These are phyloP conservation scores for Gymnocypris eckloni DNA, from an alignment of 2,797 vertebrate species.

Conservation along the genomic window DNA sequence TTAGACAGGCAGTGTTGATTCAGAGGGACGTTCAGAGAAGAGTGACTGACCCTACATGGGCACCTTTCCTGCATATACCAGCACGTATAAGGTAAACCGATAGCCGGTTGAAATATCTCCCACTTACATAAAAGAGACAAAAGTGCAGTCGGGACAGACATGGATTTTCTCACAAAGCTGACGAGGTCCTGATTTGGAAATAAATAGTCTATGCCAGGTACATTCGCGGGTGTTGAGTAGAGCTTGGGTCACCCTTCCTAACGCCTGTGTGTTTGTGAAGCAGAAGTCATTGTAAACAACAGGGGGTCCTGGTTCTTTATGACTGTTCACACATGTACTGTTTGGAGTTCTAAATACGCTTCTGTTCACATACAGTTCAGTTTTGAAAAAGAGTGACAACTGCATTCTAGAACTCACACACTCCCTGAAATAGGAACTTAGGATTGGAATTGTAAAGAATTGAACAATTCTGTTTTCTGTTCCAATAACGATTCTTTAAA, in stretches of 20 bases:
- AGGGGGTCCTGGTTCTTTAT: constrained; percentile 20
- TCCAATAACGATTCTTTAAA: background rate
- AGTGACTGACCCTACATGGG: constrained; percentile 82
- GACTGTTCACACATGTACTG: background rate
- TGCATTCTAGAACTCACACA: background rate
- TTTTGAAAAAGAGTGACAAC: background rate
- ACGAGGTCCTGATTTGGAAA: constrained; percentile 81
- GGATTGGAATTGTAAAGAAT: background rate
- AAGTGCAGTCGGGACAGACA: constrained; percentile 81
- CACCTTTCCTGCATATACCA: constrained; percentile 82
- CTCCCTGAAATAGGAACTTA: background rate
- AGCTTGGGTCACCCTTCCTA: constrained; percentile 63
- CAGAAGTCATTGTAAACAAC: constrained; percentile 24
- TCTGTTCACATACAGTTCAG: constrained; percentile 6
- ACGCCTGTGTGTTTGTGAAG: constrained; percentile 8
- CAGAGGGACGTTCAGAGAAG: constrained; percentile 74
- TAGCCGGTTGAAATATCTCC: constrained; percentile 82
- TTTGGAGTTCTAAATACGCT: constrained; percentile 10
- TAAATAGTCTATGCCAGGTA: constrained; percentile 81
- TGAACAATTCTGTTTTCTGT: background rate
- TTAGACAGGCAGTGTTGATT: constrained; percentile 60
- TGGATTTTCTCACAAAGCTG: constrained; percentile 83
- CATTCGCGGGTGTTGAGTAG: constrained; percentile 76
- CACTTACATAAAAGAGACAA: constrained; percentile 81
- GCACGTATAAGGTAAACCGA: constrained; percentile 83